Conservation (phyloP, 2,797 vertebrate species). For the Yasuhikotakia modesta region DNA sequence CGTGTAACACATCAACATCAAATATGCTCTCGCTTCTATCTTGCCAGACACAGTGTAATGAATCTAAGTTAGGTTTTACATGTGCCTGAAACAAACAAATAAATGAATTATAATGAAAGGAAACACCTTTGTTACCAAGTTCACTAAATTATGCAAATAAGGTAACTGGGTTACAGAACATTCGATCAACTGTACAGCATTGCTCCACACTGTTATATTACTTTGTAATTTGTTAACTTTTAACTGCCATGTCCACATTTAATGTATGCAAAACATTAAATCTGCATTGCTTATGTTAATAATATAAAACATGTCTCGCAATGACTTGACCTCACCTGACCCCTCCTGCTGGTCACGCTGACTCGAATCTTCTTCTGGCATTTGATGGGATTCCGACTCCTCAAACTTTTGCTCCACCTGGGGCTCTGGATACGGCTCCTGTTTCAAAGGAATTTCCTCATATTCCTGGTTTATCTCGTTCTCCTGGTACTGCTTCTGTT, state of each 20-base stretch:
- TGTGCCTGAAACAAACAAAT: too few species aligned
- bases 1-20: neutral
- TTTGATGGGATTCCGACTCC: conserved; percentile 16
- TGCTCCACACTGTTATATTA: too few species aligned
- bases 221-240: neutral
- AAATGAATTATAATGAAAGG: too few species aligned
- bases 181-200: too few species aligned
- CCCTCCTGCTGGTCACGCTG: conserved; percentile 17
- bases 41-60: neutral
- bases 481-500: conserved; percentile 58
- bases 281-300: neutral
- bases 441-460: conserved; percentile 18
- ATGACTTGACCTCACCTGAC: conserved; percentile 44
- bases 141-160: neutral
- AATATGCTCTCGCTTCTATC: neutral
- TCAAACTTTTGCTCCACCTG: conserved; percentile 59
- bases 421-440: conserved; percentile 33
- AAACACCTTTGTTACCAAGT: neutral
- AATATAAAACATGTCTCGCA: too few species aligned
- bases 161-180: neutral
- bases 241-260: neutral
- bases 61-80: too few species aligned
- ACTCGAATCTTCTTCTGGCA: conserved; percentile 37
- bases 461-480: conserved; percentile 39
- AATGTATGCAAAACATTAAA: neutral